Base-by-base conservation (phyloP, 2,797 vertebrate species). In the Nyctibius grandis region DNA sequence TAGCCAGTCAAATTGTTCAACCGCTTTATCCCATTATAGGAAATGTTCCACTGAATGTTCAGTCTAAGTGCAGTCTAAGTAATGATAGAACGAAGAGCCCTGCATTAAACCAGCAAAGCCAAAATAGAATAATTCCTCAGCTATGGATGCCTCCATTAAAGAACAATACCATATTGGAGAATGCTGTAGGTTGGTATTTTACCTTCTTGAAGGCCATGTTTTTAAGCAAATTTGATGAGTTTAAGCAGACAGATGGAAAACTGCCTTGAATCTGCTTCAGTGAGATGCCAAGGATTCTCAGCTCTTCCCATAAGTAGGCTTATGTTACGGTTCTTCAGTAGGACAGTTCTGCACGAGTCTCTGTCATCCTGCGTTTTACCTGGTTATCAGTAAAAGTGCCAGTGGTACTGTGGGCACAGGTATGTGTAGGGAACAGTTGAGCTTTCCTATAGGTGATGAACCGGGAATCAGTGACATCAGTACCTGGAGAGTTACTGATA, bases 1-100 rank as follows among this genome's bases (percentile, higher is more conserved):
- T 95, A 95, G 96, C 95, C 96, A 97, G 89, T 96, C 92, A 95
- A 93, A 96, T 93, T 90, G 91, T 97, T 96, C 91, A 91, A 60
- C 93, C 0, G 53, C 94, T 95, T 96, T 94, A 96, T 96, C 93
- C 92, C 94, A 93, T 97, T 96, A 93, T 94, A 91, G 88, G 64
- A 96, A 95, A 93, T 72, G 93, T 96, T 95, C 90, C 78, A 83
- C 84, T 93, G 86, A 94, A 94, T 84, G 94, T 93, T 89, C 79
- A 91, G 78, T 85, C 84, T 94, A 95, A 94, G 87, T 96, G 95
- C 86, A 93, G 91, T 69, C 84, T 92, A 92, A 95, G 78, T 94
- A 96, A 91, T 78, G 79, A 64, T 96, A 77, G 93, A 95, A 84
- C 4, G 3, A 89, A 95, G 91, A 91, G 61, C 80, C 40, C 23